Base-by-base conservation (phyloP, 2,888 invertebrate species). In the Ormyrus rosae region DNA sequence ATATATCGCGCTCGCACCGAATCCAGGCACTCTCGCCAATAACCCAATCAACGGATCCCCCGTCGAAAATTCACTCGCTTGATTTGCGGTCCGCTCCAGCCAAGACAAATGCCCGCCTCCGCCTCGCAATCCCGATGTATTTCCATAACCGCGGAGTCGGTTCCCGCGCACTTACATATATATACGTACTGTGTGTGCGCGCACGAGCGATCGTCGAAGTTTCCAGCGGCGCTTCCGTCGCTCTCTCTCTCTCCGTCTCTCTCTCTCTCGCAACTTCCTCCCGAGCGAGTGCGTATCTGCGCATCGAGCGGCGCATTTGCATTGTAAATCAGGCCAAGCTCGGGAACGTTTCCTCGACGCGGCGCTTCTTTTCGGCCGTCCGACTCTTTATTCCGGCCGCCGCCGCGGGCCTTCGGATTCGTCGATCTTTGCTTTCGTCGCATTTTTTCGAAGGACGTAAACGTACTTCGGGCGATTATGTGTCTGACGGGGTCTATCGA, bases 251-350 rank as follows among this genome's bases (percentile, higher is more conserved):
- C 19, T 19, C 19, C n/a, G n/a, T 19, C 19, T 19, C 19, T 19
- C 19, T 19, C 19, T 19, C 19, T 19, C 19, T 11, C 8, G 56
- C 63, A 50, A 50, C n/a, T 72, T 58, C 58, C 74, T 19, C 56
- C 45, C 19, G 6, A 9, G 55, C 9, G 50, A 67, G 68, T 3
- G 68, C 13, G 55, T 55, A 7, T 68, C 55, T 64, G 72, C 51
- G 72, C 55, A 34, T 48, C 50, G 19, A 11, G 77, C 76, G 53
- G 34, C 19, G 79, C 70, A 87, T 87, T 85, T 86, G 85, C 86
- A 86, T 85, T 86, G 86, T 85, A 86, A 85, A 87, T 86, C 76
- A 77, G 76, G 78, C 71, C 75, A 82, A 83, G 83, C 82, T 84
- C 83, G 82, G 83, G 84, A 85, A 84, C 85, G 83, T 83, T 79